Evolutionary conservation across 2,888 invertebrate species (phyloP), one percentile per base, ranked within the genome.

Genomic region (Sinohyriopsis cumingii): DNA sequence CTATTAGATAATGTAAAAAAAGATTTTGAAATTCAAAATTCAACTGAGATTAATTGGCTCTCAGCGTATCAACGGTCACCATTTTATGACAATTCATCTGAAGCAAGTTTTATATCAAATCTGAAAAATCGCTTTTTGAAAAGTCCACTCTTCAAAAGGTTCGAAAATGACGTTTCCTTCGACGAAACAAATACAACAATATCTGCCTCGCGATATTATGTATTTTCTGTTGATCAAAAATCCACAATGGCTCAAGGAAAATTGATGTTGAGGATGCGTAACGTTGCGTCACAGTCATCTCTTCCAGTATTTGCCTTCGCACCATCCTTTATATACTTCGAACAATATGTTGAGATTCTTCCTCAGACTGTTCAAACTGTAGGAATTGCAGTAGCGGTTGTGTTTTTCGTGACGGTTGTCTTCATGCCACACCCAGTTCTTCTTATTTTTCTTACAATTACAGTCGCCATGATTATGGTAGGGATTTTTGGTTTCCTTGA

Each of bases 161-260:
- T 69, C 61, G 20, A 57, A 28, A 72, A 76, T 28, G 76, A 78
- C 54, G 68, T 78, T 53, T 60, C 65, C 22, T 62, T 78, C 24
- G 67, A 73, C 19, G 53, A 63, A 3, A 19, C 22, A 33, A 71
- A 59, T 20, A 55, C 19, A 15, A 63, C 33, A 53, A 76, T 76
- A 9, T 54, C 61, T 12, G 72, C 74, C 3, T 72, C 74, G 3
- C 92, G 97, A 72, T 95, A 96, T 86, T 91, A 96, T 62, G 94
- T 97, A 65, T 96, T 96, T 90, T 95, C 96, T 0, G 94, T 95
- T 5, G 95, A 96, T 84, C 95, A 97, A 59, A 95, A 94, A 67
- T 95, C 96, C 66, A 96, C 96, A n/a, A 82, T 79, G 24, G 68
- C 65, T 19, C 82, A 86, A 68, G 85, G 83, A 0, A 62, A 79